phyloP scores from a whole-genome alignment of 2,888 invertebrate genomes.

The Torymus auratus region DNA sequence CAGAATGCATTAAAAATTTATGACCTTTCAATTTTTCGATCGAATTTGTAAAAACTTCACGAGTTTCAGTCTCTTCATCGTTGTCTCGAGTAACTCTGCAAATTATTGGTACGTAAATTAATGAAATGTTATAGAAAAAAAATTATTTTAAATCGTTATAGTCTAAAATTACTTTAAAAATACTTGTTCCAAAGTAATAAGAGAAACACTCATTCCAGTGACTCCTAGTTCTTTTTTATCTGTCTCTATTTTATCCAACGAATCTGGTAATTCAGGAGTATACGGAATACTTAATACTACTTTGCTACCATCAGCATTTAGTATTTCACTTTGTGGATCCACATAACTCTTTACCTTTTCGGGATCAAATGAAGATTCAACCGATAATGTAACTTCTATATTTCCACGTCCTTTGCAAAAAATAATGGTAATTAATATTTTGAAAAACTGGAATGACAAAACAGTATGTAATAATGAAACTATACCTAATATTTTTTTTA shows the following conservation, averaged over 20 bases:
- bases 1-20: not conserved
- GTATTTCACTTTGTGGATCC: conserved; percentile 74
- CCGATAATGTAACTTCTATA: conserved; percentile 71
- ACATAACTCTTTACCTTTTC: conserved; percentile 71
- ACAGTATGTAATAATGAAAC: too few species aligned
- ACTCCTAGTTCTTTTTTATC: conserved; percentile 74
- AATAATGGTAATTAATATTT: conserved; percentile 49
- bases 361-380: conserved; percentile 66
- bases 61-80: too few species aligned
- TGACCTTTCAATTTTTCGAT: not conserved
- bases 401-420: conserved; percentile 68
- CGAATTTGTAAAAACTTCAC: too few species aligned
- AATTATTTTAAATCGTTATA: conserved; percentile 51
- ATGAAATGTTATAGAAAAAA: too few species aligned
- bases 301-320: conserved; percentile 76
- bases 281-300: conserved; percentile 80
- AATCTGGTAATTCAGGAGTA: conserved; percentile 79
- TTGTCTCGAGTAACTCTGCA: too few species aligned
- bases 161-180: conserved; percentile 82
- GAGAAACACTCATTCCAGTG: conserved; percentile 87
- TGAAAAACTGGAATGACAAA: too few species aligned
- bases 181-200: conserved; percentile 95
- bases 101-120: too few species aligned
- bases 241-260: conserved; percentile 81
- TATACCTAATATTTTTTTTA: conserved; percentile 82